Percentiles rank a stretch among this genome's conserved stretches.
Evolutionary conservation across 2,888 invertebrate genomes (phyloP).

Genomic region (Odontomyia ornata): DNA sequence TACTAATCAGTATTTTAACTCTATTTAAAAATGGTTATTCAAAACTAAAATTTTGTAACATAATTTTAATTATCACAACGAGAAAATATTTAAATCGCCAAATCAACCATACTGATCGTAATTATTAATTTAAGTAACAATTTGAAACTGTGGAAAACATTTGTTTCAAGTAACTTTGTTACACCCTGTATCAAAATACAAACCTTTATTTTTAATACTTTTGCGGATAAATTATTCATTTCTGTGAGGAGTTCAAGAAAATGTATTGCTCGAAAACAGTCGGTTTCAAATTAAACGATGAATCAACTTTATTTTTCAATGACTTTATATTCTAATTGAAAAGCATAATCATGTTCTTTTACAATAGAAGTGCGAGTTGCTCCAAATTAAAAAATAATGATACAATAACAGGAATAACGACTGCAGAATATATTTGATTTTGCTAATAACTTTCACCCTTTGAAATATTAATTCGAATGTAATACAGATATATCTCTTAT

Average conservation of each 20-base stretch:
- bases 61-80: neutral
- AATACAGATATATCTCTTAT: too few relatives aligned
- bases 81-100: neutral
- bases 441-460: too few relatives aligned
- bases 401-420: too few relatives aligned
- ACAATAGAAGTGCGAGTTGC: too few relatives aligned
- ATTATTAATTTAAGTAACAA: neutral
- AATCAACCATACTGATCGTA: neutral
- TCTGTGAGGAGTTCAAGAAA: neutral
- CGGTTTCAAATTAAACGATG: neutral
- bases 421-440: too few relatives aligned
- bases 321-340: neutral
- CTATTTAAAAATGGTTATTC: neutral
- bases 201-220: neutral
- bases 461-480: too few relatives aligned
- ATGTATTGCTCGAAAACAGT: neutral
- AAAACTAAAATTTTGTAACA: neutral
- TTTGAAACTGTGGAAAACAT: too few relatives aligned
- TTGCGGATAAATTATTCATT: constrained; percentile 30
- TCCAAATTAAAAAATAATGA: too few relatives aligned
- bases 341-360: neutral
- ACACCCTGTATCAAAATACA: too few relatives aligned
- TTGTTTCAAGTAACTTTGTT: too few relatives aligned
- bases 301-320: neutral
- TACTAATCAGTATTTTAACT: constrained; percentile 44